Conservation (phyloP, 2,113 vertebrate species). For the Aphyosemion australe region DNA sequence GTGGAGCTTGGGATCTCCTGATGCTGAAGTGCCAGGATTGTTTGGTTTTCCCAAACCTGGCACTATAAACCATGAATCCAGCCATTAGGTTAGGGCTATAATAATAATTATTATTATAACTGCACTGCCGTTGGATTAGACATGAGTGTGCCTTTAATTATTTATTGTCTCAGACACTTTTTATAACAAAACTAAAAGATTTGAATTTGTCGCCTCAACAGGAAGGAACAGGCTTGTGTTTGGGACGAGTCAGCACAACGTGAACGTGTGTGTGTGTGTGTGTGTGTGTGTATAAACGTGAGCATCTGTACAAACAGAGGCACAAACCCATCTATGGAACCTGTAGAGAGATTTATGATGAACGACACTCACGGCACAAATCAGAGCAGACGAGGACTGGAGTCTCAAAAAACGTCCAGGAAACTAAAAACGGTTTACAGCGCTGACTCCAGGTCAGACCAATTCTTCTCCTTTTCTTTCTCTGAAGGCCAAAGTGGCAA, state of each 20-base stretch:
- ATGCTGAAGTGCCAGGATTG: slow-evolving; percentile 89
- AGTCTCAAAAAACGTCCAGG: slow-evolving; percentile 63
- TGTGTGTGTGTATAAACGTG: slow-evolving; percentile 74
- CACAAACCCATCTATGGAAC: slow-evolving; percentile 65
- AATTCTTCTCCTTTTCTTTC: slow-evolving; percentile 54
- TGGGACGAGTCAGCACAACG: slow-evolving; percentile 82
- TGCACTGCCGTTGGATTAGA: slow-evolving; percentile 95
- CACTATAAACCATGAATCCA: slow-evolving; percentile 85
- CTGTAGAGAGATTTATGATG: slow-evolving; percentile 67
- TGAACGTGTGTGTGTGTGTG: slow-evolving; percentile 58
- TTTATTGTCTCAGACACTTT: slow-evolving; percentile 91
- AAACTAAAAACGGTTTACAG: slow-evolving; percentile 97
- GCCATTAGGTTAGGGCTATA: too few species aligned
- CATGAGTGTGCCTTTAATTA: slow-evolving; percentile 99
- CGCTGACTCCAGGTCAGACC: slow-evolving; percentile 97
- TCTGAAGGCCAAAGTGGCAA: slow-evolving; percentile 92
- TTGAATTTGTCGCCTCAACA: slow-evolving; percentile 56
- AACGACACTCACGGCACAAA: slow-evolving; percentile 56
- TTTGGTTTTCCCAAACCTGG: slow-evolving; percentile 91
- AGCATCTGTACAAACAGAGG: slow-evolving; percentile 76
- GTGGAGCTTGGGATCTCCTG: slow-evolving; percentile 87
- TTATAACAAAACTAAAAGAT: slow-evolving; percentile 70
- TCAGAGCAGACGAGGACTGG: slow-evolving; percentile 51
- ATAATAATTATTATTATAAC: too few species aligned
- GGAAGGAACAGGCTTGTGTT: slow-evolving; percentile 14